Percentiles rank a stretch among this genome's conserved stretches.
Evolutionary conservation across 2,113 vertebrate species (phyloP).

Genomic region (Mohoua ochrocephala): DNA sequence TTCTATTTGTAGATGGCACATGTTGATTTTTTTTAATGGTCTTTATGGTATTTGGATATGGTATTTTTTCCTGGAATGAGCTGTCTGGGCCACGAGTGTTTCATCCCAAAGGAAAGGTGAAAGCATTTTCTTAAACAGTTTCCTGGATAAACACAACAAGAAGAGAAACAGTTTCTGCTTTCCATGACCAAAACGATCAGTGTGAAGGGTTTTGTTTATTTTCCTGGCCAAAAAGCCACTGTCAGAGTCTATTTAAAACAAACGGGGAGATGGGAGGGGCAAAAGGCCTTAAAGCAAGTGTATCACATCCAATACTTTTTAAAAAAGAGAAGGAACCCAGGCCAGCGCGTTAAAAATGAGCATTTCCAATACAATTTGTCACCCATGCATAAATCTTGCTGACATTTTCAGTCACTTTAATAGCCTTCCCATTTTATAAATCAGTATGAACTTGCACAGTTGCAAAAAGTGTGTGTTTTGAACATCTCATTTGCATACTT

Average conservation of each 20-base stretch:
- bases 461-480: conserved; percentile 99
- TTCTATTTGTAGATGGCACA: background rate
- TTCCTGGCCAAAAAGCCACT: conserved; percentile 72
- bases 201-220: conserved; percentile 73
- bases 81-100: background rate
- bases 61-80: background rate
- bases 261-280: conserved; percentile 47
- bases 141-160: background rate
- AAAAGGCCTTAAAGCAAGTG: conserved; percentile 69
- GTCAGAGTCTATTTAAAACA: conserved; percentile 69
- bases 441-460: conserved; percentile 99
- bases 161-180: conserved; percentile 27
- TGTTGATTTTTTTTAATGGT: background rate
- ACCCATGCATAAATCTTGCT: conserved; percentile 99
- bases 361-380: conserved; percentile 96
- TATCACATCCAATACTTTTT: conserved; percentile 53
- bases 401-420: conserved; percentile 99
- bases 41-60: background rate
- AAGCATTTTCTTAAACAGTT: background rate
- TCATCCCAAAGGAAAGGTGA: background rate
- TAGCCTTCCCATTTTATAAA: conserved; percentile 95
- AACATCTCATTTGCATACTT: conserved; percentile 99
- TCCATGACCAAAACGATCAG: conserved; percentile 58
- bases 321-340: conserved; percentile 55
- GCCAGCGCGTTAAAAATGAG: conserved; percentile 78